Conservation (phyloP, 2,888 invertebrate species). For the Automeris io region DNA sequence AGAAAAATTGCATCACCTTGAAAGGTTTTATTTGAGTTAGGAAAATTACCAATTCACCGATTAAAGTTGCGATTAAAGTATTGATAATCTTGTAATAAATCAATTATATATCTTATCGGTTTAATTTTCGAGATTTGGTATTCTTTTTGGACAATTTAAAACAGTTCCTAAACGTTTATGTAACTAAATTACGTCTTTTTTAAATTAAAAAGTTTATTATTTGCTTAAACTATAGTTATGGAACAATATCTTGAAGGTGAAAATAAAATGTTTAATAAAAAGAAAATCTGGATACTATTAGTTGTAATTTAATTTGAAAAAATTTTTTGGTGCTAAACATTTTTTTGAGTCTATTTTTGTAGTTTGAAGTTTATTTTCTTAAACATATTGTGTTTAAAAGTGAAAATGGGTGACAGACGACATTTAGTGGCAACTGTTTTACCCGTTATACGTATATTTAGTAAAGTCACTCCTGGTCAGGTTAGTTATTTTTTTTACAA, state of each 20-base stretch:
- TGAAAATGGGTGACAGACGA: slow-evolving; percentile 27
- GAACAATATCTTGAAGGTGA: too few relatives aligned
- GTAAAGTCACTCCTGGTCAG: slow-evolving; percentile 56
- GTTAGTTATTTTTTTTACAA: slow-evolving; percentile 28
- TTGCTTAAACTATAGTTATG: too few relatives aligned
- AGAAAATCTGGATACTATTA: too few relatives aligned
- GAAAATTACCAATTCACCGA: neutral
- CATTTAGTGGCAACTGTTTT: slow-evolving; percentile 41
- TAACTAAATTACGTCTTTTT: too few relatives aligned
- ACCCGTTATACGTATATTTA: slow-evolving; percentile 55
- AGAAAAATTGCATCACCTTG: slow-evolving; percentile 1
- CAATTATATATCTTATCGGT: slow-evolving; percentile 5
- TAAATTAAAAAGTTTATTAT: too few relatives aligned
- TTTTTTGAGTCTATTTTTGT: too few relatives aligned
- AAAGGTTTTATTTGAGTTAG: neutral
- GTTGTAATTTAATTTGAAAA: too few relatives aligned
- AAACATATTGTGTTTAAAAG: slow-evolving; percentile 1
- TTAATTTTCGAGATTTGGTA: neutral
- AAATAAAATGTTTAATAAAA: too few relatives aligned
- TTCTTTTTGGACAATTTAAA: neutral
- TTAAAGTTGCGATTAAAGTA: neutral
- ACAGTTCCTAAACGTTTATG: too few relatives aligned
- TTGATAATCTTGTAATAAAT: slow-evolving; percentile 2
- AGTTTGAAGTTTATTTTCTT: too few relatives aligned
- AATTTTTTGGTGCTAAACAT: too few relatives aligned